Evolutionary conservation across 2,797 vertebrate genomes (phyloP), one percentile per base, ranked within the genome.

Genomic region (Acrossocheilus fasciatus): DNA sequence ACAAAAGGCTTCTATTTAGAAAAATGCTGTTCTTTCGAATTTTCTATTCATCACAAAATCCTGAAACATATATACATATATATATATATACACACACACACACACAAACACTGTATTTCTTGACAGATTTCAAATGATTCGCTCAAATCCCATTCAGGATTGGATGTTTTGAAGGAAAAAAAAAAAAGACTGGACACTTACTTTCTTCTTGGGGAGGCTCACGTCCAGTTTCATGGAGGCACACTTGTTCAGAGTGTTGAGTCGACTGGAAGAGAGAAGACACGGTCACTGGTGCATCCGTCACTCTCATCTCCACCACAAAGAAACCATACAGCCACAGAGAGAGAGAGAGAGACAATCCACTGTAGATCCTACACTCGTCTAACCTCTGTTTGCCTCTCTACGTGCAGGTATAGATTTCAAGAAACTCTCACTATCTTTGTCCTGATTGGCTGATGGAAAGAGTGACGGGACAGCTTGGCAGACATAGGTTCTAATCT

Each of bases 201-300:
- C 98, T 96, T 98, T 99, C 95, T 98, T 99, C 92, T 96, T 98
- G 93, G 97, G 96, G 90, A 98, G 96, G 95, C 96, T 97, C 93
- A 99, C 96, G 92, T 99, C 98, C 93, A 99, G 96, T 96, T 98
- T 99, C 98, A 99, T 98, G 94, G 98, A 98, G 95, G 97, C 97
- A 91, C 97, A 98, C 96, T 98, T 99, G 95, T 99, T 99, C 93
- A 99, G 93, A 73, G 98, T 98, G 92, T 98, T 97, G 86, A 99
- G 95, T 86, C 98, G 97, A 92, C 98, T 99, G 93, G 78, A 96
- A 96, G 90, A 91, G 94, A 95, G 92, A 90, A 83, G 47, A 87
- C 36, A 88, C 26, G 41, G 11, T 84, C 57, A 84, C 59, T 90
- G n/a, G 86, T 17, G 89, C 68, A 82, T 62, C 66, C 43, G 14